phyloP scores from a whole-genome alignment of 2,888 invertebrate genomes.

The Mythimna vitellina region DNA sequence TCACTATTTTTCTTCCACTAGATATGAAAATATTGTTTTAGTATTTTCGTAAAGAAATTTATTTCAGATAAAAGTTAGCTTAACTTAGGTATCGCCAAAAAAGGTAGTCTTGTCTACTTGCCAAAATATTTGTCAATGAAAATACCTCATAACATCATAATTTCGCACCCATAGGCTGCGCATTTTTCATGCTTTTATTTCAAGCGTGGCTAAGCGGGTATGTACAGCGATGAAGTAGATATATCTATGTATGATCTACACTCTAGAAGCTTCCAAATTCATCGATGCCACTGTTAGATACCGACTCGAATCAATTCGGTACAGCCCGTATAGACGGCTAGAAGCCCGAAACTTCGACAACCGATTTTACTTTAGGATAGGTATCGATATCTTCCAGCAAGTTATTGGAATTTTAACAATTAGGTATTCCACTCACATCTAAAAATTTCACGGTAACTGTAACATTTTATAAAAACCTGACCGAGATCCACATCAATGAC shows the following conservation, averaged over 20 bases:
- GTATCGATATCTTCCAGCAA: not conserved
- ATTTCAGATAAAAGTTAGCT: too few species aligned
- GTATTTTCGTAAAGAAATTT: too few species aligned
- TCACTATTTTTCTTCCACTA: not conserved
- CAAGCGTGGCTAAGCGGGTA: not conserved
- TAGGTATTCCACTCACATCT: not conserved
- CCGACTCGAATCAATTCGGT: not conserved
- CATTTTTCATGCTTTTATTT: not conserved
- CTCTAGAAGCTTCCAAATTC: not conserved
- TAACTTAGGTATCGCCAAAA: not conserved
- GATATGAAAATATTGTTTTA: not conserved
- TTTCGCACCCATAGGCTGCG: not conserved
- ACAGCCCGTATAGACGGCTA: not conserved
- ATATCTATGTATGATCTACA: not conserved
- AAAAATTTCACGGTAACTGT: slow-evolving; percentile 17
- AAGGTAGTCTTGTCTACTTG: not conserved
- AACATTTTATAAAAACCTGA: slow-evolving; percentile 22
- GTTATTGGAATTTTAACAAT: not conserved
- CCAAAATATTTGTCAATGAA: not conserved
- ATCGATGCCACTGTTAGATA: not conserved
- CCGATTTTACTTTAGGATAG: not conserved
- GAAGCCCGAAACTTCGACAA: not conserved
- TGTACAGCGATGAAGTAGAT: not conserved
- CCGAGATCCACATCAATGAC: slow-evolving; percentile 41
- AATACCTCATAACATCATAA: not conserved